Percentiles rank a stretch among this genome's conserved stretches.
These are phyloP conservation scores for Xylophagus ater DNA, from an alignment of 2,888 invertebrate species.

Conservation along the genomic window DNA sequence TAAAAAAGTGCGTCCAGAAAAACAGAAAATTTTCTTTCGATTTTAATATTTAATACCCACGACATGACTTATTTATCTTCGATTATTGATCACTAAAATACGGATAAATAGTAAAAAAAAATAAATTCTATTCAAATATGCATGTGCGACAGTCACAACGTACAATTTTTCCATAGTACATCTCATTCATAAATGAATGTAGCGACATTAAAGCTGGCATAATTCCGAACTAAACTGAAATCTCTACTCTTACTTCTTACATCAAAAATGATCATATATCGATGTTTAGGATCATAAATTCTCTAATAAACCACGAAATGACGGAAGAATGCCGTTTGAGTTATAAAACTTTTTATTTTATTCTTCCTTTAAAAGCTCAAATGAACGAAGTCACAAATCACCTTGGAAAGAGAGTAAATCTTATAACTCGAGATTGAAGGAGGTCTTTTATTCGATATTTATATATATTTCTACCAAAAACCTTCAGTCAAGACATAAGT, in stretches of 20 bases:
- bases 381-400: conserved; percentile 17
- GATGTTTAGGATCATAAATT: conserved; percentile 16
- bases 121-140: too few relatives aligned
- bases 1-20: too few relatives aligned
- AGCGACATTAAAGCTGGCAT: background rate
- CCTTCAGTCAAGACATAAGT: too few relatives aligned
- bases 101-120: too few relatives aligned
- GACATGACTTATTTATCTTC: conserved; percentile 22
- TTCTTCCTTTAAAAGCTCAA: conserved; percentile 8
- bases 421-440: too few relatives aligned
- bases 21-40: too few relatives aligned
- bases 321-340: conserved; percentile 13
- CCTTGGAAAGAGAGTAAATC: conserved; percentile 15
- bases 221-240: too few relatives aligned
- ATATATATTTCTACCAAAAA: too few relatives aligned
- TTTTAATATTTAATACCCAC: conserved; percentile 12
- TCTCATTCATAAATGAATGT: background rate
- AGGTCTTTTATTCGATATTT: too few relatives aligned
- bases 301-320: conserved; percentile 17
- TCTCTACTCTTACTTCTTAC: too few relatives aligned
- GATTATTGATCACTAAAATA: conserved; percentile 18
- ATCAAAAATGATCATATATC: conserved; percentile 13
- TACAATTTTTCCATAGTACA: background rate
- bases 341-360: too few relatives aligned
- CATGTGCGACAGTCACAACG: background rate